Evolutionary conservation across 2,797 vertebrate species (phyloP).

Genomic region (Pangasius djambal): DNA sequence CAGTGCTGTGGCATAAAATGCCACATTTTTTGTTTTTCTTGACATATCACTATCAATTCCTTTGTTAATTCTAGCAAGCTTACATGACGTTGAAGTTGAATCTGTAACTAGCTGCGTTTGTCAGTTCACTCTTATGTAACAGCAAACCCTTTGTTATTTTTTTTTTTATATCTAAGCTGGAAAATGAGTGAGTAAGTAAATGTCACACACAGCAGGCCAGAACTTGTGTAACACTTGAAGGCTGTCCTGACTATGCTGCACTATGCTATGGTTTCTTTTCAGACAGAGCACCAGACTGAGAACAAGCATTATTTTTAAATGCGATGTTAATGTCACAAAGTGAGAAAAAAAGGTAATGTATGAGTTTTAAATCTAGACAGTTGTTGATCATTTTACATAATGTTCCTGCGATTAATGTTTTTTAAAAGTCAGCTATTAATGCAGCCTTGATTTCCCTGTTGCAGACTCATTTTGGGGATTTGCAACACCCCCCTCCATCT

Average conservation of each 20-base stretch:
- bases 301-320: neutral
- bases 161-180: neutral
- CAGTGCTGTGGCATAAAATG: neutral
- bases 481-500: neutral
- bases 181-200: neutral
- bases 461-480: neutral
- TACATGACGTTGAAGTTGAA: neutral
- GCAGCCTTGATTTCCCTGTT: neutral
- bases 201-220: neutral
- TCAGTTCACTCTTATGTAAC: conserved; percentile 5
- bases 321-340: neutral
- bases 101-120: neutral
- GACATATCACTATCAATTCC: neutral
- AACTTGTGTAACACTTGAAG: neutral
- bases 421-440: neutral
- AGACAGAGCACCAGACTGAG: neutral
- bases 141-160: neutral
- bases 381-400: neutral
- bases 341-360: neutral
- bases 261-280: neutral
- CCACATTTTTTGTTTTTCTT: neutral
- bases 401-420: neutral
- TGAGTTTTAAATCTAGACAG: neutral
- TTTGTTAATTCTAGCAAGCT: conserved; percentile 1
- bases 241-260: neutral